Base-by-base conservation (phyloP, 2,888 invertebrate genomes). In the Achlya flavicornis region DNA sequence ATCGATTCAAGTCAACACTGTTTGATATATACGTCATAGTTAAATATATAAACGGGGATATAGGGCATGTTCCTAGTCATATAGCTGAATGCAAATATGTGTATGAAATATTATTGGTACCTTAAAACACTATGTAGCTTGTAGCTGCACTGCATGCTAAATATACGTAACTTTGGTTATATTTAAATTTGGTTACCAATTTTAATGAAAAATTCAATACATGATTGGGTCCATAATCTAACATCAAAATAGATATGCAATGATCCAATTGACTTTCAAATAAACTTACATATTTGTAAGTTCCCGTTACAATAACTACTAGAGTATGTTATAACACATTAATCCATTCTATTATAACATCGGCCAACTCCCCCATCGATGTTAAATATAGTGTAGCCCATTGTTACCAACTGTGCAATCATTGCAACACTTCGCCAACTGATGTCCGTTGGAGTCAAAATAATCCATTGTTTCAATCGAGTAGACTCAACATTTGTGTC, bases 321-420 rank as follows among this genome's bases (percentile, higher is more conserved):
- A 53, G 19, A 16, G 53, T 16, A 4, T 46, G n/a, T 19, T 10
- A 53, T 14, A 53, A 16, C 53, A 53, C 19, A 70, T 67, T 70
- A 73, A 66, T 68, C 67, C 67, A 70, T 67, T 68, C 66, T 72
- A 68, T 66, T 69, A 67, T 57, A 65, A 46, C 61, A 61, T 66
- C 63, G 65, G 64, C 61, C 72, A 19, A 53, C 53, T 69, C 74
- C 71, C 77, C 72, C 73, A 69, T 65, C 71, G 70, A 76, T 72
- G 76, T 75, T 76, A 73, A 75, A 74, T 74, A 76, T 76, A 76
- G 75, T 73, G n/a, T n/a, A n/a, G 73, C 74, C 82, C 79, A 88
- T 88, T 89, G 90, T 87, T 79, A 79, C 77, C 87, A 88, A 87
- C 86, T 89, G 89, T 87, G 78, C 85, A 87, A 88, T 87, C 86